Conservation (phyloP, 1,140 invertebrate genomes). For the Subanguina moxae region DNA sequence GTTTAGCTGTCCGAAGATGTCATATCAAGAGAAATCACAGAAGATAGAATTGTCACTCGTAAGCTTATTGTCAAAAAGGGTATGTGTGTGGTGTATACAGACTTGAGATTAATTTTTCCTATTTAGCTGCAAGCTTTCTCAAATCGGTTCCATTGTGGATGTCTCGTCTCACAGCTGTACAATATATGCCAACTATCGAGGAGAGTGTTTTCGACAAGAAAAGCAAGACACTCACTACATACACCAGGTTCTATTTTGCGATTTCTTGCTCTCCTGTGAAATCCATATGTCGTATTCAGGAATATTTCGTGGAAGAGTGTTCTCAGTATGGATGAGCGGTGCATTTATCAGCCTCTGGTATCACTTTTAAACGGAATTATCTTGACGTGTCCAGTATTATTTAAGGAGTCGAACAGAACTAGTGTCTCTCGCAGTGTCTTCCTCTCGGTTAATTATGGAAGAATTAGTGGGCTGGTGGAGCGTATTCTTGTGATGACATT, state of each 20-base stretch:
- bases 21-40: conserved; percentile 49
- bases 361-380: not conserved
- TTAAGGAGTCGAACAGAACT: not conserved
- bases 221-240: conserved; percentile 45
- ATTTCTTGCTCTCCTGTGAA: too few relatives aligned
- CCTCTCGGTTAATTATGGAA: conserved; percentile 42
- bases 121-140: conserved; percentile 50
- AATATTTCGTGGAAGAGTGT: conserved; percentile 26
- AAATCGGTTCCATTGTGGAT: conserved; percentile 54
- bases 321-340: conserved; percentile 45
- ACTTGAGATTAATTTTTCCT: not conserved
- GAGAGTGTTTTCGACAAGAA: conserved; percentile 45
- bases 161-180: conserved; percentile 44
- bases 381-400: not conserved
- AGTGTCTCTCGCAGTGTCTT: conserved; percentile 13
- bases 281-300: not conserved
- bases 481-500: conserved; percentile 43
- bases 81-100: conserved; percentile 15
- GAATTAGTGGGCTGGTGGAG: conserved; percentile 35
- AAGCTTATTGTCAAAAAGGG: conserved; percentile 58
- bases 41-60: conserved; percentile 48
- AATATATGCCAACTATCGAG: conserved; percentile 48
- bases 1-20: conserved; percentile 51
- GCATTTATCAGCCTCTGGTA: conserved; percentile 34
- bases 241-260: conserved; percentile 37